These are phyloP conservation scores for Octomys mimax DNA, from an alignment of 2,797 vertebrate species.

Conservation along the genomic window DNA sequence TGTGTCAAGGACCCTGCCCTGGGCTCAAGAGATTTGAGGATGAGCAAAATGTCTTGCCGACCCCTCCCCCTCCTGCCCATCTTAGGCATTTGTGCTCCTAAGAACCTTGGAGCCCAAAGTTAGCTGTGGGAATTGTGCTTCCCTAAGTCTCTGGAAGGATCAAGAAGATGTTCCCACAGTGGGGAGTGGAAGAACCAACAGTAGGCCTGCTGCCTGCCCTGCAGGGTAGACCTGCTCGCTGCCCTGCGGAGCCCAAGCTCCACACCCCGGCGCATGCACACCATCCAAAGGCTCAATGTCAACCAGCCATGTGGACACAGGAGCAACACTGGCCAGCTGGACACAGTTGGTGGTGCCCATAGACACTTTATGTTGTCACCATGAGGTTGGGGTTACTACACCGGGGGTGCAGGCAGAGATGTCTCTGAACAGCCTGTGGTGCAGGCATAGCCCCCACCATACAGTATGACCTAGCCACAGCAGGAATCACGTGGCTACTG, in stretches of 20 bases:
- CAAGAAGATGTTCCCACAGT: background rate
- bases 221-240: too few species aligned
- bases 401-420: rapidly evolving
- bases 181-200: background rate
- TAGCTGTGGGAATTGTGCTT: background rate
- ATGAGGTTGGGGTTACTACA: rapidly evolving
- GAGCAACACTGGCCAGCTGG: rapidly evolving
- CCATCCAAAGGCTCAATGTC: background rate
- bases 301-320: background rate
- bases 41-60: background rate
- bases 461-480: background rate
- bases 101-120: background rate
- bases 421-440: background rate
- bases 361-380: background rate
- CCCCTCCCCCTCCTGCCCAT: too few species aligned
- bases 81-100: background rate
- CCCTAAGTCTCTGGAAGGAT: background rate
- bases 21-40: background rate
- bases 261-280: rapidly evolving
- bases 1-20: background rate
- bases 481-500: rapidly evolving
- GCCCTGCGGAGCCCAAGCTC: background rate
- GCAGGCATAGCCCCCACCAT: rapidly evolving
- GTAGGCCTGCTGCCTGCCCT: background rate
- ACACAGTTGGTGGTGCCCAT: rapidly evolving